These are phyloP conservation scores for Anastrepha ludens DNA, from an alignment of 1,140 invertebrate genomes.

Conservation along the genomic window DNA sequence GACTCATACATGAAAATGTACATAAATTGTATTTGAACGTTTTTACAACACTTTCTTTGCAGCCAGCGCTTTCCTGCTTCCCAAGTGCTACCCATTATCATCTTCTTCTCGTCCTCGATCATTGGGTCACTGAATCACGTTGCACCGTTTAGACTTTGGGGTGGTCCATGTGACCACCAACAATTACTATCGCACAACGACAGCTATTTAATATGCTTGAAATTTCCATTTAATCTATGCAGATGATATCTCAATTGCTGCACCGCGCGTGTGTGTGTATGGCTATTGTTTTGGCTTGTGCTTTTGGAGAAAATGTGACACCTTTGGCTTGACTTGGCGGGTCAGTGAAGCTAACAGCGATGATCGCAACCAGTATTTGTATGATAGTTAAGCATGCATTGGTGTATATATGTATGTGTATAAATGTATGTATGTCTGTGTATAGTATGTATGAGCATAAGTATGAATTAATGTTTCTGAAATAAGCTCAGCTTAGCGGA, in stretches of 20 bases:
- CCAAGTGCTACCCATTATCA: no score
- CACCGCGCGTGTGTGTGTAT: constrained; percentile 3
- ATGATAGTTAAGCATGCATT: neutral
- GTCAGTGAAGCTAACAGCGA: neutral
- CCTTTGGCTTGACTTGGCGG: neutral
- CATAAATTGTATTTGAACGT: neutral
- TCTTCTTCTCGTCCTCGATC: neutral
- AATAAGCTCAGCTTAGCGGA: no score
- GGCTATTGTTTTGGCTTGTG: constrained; percentile 4
- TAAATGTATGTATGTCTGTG: neutral
- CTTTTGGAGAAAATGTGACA: constrained; percentile 1
- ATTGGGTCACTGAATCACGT: neutral
- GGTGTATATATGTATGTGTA: neutral
- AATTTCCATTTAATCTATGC: constrained; percentile 24
- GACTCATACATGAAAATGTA: neutral
- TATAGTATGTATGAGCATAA: neutral
- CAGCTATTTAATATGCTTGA: constrained; percentile 48
- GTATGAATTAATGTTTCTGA: no score
- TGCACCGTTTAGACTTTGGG: neutral
- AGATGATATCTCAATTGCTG: constrained; percentile 50
- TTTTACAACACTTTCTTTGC: neutral
- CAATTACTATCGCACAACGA: constrained; percentile 46
- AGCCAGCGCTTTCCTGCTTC: neutral
- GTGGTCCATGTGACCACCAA: constrained; percentile 10
- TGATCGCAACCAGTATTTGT: neutral